Conservation (phyloP, 2,888 invertebrate species). For the Rhorus exstirpatorius region DNA sequence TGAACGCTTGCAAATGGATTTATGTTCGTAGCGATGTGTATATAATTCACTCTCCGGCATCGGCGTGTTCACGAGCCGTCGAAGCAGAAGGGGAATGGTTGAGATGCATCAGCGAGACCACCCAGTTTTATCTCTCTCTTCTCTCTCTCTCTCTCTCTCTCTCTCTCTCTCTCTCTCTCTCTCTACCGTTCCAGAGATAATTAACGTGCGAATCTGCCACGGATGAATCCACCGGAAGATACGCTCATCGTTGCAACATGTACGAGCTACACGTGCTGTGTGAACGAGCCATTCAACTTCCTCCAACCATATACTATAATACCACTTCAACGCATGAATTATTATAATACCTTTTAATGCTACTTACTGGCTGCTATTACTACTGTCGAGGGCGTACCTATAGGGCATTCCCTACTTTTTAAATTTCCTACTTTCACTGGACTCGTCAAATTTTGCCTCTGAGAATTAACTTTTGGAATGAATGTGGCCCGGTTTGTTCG, state of each 20-base stretch:
- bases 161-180: slow-evolving; percentile 5
- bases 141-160: background rate
- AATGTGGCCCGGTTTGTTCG: background rate
- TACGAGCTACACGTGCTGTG: slow-evolving; percentile 32
- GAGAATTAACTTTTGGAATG: background rate
- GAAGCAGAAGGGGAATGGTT: slow-evolving; percentile 40
- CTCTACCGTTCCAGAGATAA: slow-evolving; percentile 70
- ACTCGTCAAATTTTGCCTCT: background rate
- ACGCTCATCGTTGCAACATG: slow-evolving; percentile 50
- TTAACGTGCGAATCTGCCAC: slow-evolving; percentile 76
- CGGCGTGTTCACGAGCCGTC: slow-evolving; percentile 73
- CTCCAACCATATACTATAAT: background rate
- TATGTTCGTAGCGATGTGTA: slow-evolving; percentile 73
- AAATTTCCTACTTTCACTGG: background rate
- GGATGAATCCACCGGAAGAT: slow-evolving; percentile 69
- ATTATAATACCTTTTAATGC: background rate
- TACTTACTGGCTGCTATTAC: background rate
- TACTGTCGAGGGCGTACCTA: background rate
- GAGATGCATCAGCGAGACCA: slow-evolving; percentile 57
- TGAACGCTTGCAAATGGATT: slow-evolving; percentile 77
- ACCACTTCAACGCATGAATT: background rate
- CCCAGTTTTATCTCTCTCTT: slow-evolving; percentile 10
- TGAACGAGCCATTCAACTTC: background rate
- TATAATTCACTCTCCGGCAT: slow-evolving; percentile 77
- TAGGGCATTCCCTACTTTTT: background rate